Base-by-base conservation (phyloP, 1,140 invertebrate genomes). In the Zeugodacus cucurbitae region DNA sequence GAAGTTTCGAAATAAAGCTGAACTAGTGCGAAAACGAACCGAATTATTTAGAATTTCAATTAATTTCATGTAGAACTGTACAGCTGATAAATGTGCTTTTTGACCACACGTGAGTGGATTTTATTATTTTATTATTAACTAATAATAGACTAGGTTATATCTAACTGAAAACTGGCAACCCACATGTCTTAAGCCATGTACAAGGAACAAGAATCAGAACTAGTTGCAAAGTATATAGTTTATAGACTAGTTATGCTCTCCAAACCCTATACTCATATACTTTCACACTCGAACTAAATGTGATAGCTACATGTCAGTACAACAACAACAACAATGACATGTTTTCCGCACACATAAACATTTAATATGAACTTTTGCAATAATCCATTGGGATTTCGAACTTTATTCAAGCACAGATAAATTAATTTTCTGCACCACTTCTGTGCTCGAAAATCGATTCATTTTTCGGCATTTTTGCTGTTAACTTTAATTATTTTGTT, bases 381-480 rank as follows among this genome's bases (percentile, higher is more conserved):
- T 10, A 82, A 82, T 48, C n/a, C 32, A 82, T 5, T 20, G 41
- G 44, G 41, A 82, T 54, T 82, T 26, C 17, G 41, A 82, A 82
- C 10, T 48, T 41, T 44, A 78, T 44, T 82, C 74, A 82, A 54
- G 22, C 48, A 41, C 74, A 26, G 41, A 82, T 29, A 54, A 82
- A 82, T 82, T 82, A 82, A 82, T 82, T 82, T 82, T 82, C 74
- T 54, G 41, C 74, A 82, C 74, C 48, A 48, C 41, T 48, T 82
- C 37, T 11, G n/a, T 29, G 22, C 32, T 37, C 6, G 74, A 82
- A 82, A 82, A 82, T 82, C 44, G 44, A 17, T 82, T 82, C 6
- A 82, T 82, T 48, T 82, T 8, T n/a, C n/a, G 8, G n/a, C 41
- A 82, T 44, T 82, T 70, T 0, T 17, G 14, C 3, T 1, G 17